Evolutionary conservation across 2,797 vertebrate species (phyloP), one percentile per base, ranked within the genome.

Genomic region (Aythya fuligula): DNA sequence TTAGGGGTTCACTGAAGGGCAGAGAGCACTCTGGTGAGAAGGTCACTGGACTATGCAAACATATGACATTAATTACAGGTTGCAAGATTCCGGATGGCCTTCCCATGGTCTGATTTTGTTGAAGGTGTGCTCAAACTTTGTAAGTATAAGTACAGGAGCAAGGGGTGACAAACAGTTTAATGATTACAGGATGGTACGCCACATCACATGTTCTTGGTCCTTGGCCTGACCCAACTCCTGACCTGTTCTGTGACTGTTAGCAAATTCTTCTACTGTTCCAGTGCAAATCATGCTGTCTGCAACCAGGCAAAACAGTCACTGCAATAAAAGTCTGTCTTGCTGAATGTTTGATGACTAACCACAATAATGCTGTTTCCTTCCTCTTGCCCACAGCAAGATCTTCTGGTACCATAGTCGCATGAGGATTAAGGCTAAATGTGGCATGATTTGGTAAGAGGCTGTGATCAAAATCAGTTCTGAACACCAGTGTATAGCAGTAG

Each of bases 301-400:
- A 96, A 41, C n/a, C 73, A 94, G 73, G 80, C 43, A 73, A 93
- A 96, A 90, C 38, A 36, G 58, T 47, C 51, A 64, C n/a, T 78
- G 74, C 58, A 86, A 84, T 39, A 58, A 73, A 91, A 75, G 62
- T 56, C 38, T 93, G 58, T 60, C 85, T 76, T 58, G 36, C 15
- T 67, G 67, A 84, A 90, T 78, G 70, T 82, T 93, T 93, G 64
- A 60, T 41, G 38, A 69, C 39, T 88, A 91, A 84, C 51, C 41
- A 66, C 56, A 91, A 84, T 17, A 87, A 65, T 19, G 71, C 21
- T 75, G 2, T 84, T 86, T 56, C 56, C 39, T 93, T 86, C 54
- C 36, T 93, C 73, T 91, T 91, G 72, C 73, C 82, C 70, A 72
- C n/a, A 86, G 94, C 72, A 88, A 93, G 76, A 89, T 93, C 74